Percentiles rank a stretch among this genome's conserved stretches.
Conservation (phyloP, 2,113 vertebrate genomes). For the Turnix velox region DNA sequence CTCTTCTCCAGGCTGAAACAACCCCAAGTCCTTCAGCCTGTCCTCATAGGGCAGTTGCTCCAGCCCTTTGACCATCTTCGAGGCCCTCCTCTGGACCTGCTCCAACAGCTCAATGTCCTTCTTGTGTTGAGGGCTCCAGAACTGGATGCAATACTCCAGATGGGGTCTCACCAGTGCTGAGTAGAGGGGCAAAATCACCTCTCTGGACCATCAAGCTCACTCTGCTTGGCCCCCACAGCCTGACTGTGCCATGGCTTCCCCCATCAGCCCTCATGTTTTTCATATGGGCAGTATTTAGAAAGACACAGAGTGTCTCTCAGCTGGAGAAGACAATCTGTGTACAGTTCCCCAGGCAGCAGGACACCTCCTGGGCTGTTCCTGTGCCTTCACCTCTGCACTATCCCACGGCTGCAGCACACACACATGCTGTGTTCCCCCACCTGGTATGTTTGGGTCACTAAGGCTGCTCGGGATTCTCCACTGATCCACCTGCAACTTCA, state of each 20-base stretch:
- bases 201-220: too few species aligned
- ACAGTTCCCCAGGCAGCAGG: background rate
- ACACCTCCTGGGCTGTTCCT: background rate
- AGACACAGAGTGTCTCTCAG: background rate
- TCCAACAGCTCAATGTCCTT: too few species aligned
- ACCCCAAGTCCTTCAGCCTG: too few species aligned
- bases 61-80: too few species aligned
- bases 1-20: too few species aligned
- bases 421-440: constrained; percentile 15
- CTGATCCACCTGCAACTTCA: constrained; percentile 91
- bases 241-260: background rate
- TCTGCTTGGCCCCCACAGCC: background rate
- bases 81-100: too few species aligned
- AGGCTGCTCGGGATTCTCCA: constrained; percentile 87
- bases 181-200: too few species aligned
- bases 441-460: constrained; percentile 86
- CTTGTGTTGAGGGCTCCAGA: too few species aligned
- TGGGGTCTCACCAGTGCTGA: too few species aligned
- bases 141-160: too few species aligned
- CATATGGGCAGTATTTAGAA: background rate
- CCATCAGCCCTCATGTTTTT: background rate
- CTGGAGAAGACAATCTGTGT: background rate
- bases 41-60: too few species aligned
- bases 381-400: accelerated
- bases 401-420: background rate